phyloP scores from a whole-genome alignment of 2,888 invertebrate species.

The Mimumesa dahlbomi region DNA sequence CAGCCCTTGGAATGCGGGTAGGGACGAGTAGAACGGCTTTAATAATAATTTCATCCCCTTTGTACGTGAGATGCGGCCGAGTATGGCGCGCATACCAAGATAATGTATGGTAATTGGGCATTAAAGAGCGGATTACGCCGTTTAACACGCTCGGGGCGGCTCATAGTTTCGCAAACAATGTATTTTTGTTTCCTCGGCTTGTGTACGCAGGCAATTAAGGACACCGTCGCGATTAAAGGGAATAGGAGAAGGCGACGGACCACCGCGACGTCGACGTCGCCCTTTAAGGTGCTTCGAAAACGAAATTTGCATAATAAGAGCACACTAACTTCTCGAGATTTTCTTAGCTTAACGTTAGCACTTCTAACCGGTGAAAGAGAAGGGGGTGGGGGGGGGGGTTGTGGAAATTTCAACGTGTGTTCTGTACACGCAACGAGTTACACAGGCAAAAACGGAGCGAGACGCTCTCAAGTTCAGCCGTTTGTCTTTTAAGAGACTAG shows the following conservation, averaged over 20 bases:
- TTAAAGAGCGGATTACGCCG: slow-evolving; percentile 71
- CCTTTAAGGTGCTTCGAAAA: slow-evolving; percentile 36
- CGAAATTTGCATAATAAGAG: slow-evolving; percentile 47
- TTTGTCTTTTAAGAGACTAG: slow-evolving; percentile 31
- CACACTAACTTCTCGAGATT: slow-evolving; percentile 20
- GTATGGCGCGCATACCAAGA: slow-evolving; percentile 56
- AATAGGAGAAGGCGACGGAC: slow-evolving; percentile 2
- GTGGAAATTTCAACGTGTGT: not conserved
- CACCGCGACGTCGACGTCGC: not conserved
- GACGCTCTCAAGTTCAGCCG: slow-evolving; percentile 33
- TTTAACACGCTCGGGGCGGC: slow-evolving; percentile 62
- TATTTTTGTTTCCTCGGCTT: slow-evolving; percentile 44
- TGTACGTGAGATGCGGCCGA: slow-evolving; percentile 31
- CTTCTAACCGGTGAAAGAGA: not conserved
- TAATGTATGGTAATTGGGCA: slow-evolving; percentile 73
- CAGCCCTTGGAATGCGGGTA: slow-evolving; percentile 28
- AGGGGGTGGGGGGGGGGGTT: too few species aligned
- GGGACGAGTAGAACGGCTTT: slow-evolving; percentile 29
- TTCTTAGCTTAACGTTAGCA: slow-evolving; percentile 29
- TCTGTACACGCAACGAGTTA: slow-evolving; percentile 22
- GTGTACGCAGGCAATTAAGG: slow-evolving; percentile 50
- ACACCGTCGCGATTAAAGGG: slow-evolving; percentile 46
- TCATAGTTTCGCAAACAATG: slow-evolving; percentile 55
- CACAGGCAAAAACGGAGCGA: slow-evolving; percentile 14
- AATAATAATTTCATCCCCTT: slow-evolving; percentile 66